Evolutionary conservation across 2,113 vertebrate genomes (phyloP).

Genomic region (Gymnocephalus cernua): DNA sequence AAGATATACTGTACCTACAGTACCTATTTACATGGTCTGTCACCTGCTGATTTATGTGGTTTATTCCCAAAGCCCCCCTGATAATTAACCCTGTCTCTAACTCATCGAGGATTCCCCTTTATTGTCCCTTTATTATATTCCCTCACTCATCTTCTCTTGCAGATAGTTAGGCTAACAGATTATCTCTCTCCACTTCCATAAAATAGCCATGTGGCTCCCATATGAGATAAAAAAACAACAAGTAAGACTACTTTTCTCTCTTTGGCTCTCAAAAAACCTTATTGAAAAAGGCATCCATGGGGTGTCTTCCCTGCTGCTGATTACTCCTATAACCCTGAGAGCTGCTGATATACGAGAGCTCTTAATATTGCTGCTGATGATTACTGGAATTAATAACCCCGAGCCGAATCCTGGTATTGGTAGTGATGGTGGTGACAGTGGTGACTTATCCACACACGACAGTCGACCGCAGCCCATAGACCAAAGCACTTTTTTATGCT

Average conservation of each 20-base stretch:
- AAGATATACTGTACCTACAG: background rate
- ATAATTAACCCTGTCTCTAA: conserved; percentile 33
- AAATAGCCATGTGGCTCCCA: conserved; percentile 1
- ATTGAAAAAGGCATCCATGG: background rate
- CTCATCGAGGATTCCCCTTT: conserved; percentile 36
- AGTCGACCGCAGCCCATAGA: background rate
- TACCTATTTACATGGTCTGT: conserved; percentile 11
- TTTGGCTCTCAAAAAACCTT: background rate
- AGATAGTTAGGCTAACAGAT: conserved; percentile 11
- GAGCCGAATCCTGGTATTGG: background rate
- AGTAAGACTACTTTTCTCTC: background rate
- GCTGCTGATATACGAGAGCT: too few species aligned
- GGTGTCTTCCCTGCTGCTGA: background rate
- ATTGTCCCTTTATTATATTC: background rate
- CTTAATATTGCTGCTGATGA: background rate
- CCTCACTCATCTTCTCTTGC: background rate
- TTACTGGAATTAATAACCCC: background rate
- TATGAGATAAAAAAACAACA: background rate
- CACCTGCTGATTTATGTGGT: conserved; percentile 54
- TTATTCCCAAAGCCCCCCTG: conserved; percentile 55
- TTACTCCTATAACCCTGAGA: background rate
- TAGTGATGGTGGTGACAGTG: background rate
- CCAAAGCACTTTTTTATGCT: conserved; percentile 12
- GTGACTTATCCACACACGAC: conserved; percentile 12
- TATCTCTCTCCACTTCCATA: conserved; percentile 12